phyloP scores from a whole-genome alignment of 2,888 invertebrate species.

The Taenaris catops region DNA sequence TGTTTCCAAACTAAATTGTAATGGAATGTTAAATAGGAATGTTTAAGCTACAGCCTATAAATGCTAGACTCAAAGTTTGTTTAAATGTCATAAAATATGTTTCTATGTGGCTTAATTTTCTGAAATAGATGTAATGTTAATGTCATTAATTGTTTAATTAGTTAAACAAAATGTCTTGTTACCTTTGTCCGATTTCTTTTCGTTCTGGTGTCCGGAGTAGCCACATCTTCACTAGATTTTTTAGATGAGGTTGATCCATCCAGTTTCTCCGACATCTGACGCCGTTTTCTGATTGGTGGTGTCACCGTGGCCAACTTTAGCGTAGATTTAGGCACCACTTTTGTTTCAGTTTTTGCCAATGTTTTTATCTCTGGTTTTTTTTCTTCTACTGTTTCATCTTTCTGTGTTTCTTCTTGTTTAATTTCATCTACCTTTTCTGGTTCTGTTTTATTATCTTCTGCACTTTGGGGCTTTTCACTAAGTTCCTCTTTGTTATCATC shows the following conservation, averaged over 20 bases:
- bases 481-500: slow-evolving; percentile 50
- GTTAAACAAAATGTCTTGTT: slow-evolving; percentile 9
- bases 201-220: slow-evolving; percentile 58
- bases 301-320: slow-evolving; percentile 78
- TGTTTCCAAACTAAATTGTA: too few relatives aligned
- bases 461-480: slow-evolving; percentile 33
- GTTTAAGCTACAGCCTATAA: too few relatives aligned
- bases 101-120: too few relatives aligned
- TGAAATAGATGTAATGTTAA: too few relatives aligned
- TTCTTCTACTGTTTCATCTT: slow-evolving; percentile 34
- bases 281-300: slow-evolving; percentile 75
- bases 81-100: too few relatives aligned
- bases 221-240: slow-evolving; percentile 49
- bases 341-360: slow-evolving; percentile 44
- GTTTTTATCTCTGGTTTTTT: slow-evolving; percentile 39
- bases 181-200: slow-evolving; percentile 73
- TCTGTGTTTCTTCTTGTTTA: slow-evolving; percentile 49
- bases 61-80: too few relatives aligned
- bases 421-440: slow-evolving; percentile 33
- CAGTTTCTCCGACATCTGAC: slow-evolving; percentile 63
- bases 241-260: slow-evolving; percentile 57
- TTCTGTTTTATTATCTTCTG: slow-evolving; percentile 42
- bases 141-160: too few relatives aligned
- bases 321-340: slow-evolving; percentile 66
- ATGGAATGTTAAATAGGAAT: too few relatives aligned